Evolutionary conservation across 2,888 invertebrate genomes (phyloP), one percentile per base, ranked within the genome.

Genomic region (Cheiracanthium punctorium): DNA sequence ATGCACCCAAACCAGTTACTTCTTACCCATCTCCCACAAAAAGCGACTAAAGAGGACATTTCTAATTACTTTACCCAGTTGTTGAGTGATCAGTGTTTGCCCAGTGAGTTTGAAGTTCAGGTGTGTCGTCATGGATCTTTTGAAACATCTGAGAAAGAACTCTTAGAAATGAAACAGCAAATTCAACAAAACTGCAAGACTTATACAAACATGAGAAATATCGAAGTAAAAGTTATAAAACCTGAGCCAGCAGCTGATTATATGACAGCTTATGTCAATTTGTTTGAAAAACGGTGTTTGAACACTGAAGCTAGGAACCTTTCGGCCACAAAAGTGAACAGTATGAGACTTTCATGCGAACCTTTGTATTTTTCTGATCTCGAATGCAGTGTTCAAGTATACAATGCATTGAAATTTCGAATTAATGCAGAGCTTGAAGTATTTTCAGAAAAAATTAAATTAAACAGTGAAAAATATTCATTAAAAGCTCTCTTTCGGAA

Each of bases 241-340:
- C 76, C 81, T 12, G 33, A 81, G 28, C 41, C 41, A 12, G 4
- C 87, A 4, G 71, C 80, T 7, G 81, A 77, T 17, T 43, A 72
- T n/a, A 81, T 87, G 81, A 81, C 71, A 41, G 87, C 81, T 5
- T 77, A 41, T 69, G 41, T 87, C 33, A 72, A 77, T 77, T 37
- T 81, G 10, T 30, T 33, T 32, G 30, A 65, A 58, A 48, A 69
- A 5, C 67, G 69, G 37, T 41, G 72, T 58, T 41, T 81, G n/a
- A 65, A 73, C 5, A 41, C 0, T 4, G 81, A 71, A 33, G 65
- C 73, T 29, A n/a, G 58, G 8, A 37, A 28, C 17, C 48, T 87
- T 14, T 52, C 72, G 2, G 8, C 0, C 7, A 69, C 33, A 5
- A 33, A 20, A 20, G 37, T 69, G 12, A 48, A 77, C n/a, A 30